Evolutionary conservation across 2,113 vertebrate genomes (phyloP).

Genomic region (Pao palembangensis): DNA sequence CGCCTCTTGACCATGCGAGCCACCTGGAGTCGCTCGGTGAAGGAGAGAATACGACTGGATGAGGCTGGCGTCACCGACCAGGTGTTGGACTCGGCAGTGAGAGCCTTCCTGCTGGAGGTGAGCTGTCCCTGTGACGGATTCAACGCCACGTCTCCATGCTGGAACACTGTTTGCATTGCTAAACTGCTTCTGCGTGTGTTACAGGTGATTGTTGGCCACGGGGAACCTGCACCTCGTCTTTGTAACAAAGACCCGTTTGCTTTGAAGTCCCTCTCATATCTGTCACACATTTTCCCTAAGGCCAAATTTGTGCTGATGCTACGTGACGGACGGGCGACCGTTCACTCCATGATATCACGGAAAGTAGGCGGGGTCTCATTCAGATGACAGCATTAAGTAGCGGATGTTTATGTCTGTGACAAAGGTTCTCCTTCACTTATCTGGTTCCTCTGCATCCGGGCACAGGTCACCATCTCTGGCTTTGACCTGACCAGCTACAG

Average conservation of each 20-base stretch:
- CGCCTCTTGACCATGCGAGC: conserved; percentile 87
- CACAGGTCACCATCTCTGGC: conserved; percentile 86
- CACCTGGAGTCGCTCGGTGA: conserved; percentile 90
- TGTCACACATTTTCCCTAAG: conserved; percentile 88
- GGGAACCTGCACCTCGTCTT: conserved; percentile 85
- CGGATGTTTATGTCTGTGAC: not conserved
- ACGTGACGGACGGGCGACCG: conserved; percentile 85
- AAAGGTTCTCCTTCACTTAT: not conserved
- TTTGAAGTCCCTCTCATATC: conserved; percentile 87
- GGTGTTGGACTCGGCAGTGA: conserved; percentile 88
- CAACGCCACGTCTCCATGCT: no score
- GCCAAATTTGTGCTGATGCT: conserved; percentile 92
- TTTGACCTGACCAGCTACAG: conserved; percentile 91
- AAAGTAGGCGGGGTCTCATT: conserved; percentile 62
- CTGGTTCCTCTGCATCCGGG: not conserved
- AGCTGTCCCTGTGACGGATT: not conserved
- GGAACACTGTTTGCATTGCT: not conserved
- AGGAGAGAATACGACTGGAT: conserved; percentile 88
- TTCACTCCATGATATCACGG: conserved; percentile 93
- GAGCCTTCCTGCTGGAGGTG: conserved; percentile 79
- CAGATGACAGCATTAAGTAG: not conserved
- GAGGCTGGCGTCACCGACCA: conserved; percentile 92
- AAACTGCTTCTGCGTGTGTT: conserved; percentile 23
- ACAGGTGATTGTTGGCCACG: conserved; percentile 91
- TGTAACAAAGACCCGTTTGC: conserved; percentile 95